Evolutionary conservation across 2,797 vertebrate genomes (phyloP).

Genomic region (Selene dorsalis): DNA sequence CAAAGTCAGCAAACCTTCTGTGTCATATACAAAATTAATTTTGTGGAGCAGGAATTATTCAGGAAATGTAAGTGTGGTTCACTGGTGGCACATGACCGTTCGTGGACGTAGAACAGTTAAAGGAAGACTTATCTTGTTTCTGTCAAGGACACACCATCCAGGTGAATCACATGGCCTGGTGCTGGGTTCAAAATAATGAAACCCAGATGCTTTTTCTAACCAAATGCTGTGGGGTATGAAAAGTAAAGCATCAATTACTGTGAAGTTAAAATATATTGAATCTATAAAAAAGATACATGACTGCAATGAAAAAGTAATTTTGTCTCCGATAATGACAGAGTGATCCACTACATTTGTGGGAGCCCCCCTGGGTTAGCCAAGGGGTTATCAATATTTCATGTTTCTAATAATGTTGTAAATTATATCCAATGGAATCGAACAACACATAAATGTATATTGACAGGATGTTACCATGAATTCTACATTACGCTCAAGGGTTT

Average conservation of each 20-base stretch:
- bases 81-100: not conserved
- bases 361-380: not conserved
- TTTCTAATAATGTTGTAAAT: conserved; percentile 71
- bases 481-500: conserved; percentile 1
- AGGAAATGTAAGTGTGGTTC: conserved; percentile 4
- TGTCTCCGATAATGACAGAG: conserved; percentile 38
- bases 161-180: not conserved
- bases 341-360: conserved; percentile 34
- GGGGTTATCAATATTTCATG: conserved; percentile 71
- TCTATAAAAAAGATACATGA: conserved; percentile 38
- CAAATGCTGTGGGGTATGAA: not conserved
- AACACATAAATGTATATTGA: conserved; percentile 65
- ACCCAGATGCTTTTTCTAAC: not conserved
- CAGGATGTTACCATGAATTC: conserved; percentile 42
- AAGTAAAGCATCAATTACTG: conserved; percentile 22
- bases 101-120: not conserved
- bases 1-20: conserved; percentile 20
- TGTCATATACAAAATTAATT: conserved; percentile 19
- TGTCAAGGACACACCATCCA: not conserved
- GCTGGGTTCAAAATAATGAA: not conserved
- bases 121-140: not conserved
- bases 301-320: conserved; percentile 47
- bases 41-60: conserved; percentile 19
- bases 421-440: conserved; percentile 55
- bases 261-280: conserved; percentile 46